Evolutionary conservation across 2,888 invertebrate genomes (phyloP).

Genomic region (Sphinx pinastri): DNA sequence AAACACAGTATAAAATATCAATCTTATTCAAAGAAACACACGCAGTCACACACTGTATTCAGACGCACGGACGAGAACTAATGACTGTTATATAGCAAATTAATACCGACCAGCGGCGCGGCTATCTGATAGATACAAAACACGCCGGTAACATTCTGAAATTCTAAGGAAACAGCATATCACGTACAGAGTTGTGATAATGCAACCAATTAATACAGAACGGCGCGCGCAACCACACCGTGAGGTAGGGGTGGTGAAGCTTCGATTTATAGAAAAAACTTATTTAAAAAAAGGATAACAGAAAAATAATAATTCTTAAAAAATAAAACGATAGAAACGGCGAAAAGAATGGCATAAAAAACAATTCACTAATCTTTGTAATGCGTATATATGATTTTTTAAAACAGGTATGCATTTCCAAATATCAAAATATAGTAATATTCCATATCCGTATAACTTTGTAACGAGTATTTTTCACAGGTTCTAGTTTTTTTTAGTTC

Average conservation of each 20-base stretch:
- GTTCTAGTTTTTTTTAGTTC: not conserved
- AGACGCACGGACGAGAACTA: conserved; percentile 2
- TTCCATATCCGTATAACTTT: too few relatives aligned
- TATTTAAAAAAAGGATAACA: too few relatives aligned
- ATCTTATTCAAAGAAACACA: not conserved
- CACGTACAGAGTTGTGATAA: conserved; percentile 43
- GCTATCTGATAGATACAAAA: conserved; percentile 14
- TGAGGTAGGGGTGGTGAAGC: not conserved
- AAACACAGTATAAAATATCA: not conserved
- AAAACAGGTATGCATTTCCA: not conserved
- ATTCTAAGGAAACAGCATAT: conserved; percentile 33
- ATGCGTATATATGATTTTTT: too few relatives aligned
- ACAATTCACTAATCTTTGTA: too few relatives aligned
- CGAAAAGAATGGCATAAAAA: too few relatives aligned
- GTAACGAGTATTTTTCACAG: too few relatives aligned
- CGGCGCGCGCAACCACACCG: conserved; percentile 34
- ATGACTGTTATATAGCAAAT: conserved; percentile 18
- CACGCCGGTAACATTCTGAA: conserved; percentile 5
- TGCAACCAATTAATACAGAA: conserved; percentile 56
- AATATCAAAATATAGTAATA: not conserved
- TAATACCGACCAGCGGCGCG: conserved; percentile 3
- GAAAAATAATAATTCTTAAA: too few relatives aligned
- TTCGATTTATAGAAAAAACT: not conserved
- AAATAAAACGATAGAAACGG: too few relatives aligned
- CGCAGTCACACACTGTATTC: not conserved